Conservation (phyloP, 2,888 invertebrate genomes). For the Physocephala rufipes region DNA sequence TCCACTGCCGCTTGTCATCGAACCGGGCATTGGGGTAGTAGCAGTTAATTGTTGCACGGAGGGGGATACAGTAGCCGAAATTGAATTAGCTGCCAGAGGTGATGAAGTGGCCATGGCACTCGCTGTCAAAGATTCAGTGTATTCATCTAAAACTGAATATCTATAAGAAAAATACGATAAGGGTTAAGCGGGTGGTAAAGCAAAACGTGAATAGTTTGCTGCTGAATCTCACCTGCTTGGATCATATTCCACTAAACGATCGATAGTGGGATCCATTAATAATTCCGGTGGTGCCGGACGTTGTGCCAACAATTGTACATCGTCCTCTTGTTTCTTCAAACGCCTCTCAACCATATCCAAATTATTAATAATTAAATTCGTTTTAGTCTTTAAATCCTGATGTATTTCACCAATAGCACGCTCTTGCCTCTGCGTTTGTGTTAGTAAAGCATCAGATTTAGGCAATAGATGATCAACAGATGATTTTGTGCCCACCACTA, state of each 20-base stretch:
- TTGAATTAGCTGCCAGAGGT: conserved; percentile 60
- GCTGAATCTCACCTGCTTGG: conserved; percentile 70
- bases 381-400: conserved; percentile 80
- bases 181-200: too few species aligned
- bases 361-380: conserved; percentile 87
- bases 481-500: conserved; percentile 87
- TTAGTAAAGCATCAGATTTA: conserved; percentile 84
- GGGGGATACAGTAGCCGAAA: conserved; percentile 54
- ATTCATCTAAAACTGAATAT: conserved; percentile 63
- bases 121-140: conserved; percentile 56
- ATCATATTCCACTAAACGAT: conserved; percentile 81
- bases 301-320: conserved; percentile 80
- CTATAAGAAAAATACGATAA: too few species aligned
- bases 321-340: conserved; percentile 85
- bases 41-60: conserved; percentile 46
- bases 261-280: conserved; percentile 79
- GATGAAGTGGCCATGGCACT: conserved; percentile 47
- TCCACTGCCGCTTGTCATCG: conserved; percentile 39
- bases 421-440: conserved; percentile 87
- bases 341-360: conserved; percentile 86
- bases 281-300: conserved; percentile 80
- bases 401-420: conserved; percentile 88
- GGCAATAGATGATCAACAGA: conserved; percentile 87
- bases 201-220: background rate
- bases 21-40: conserved; percentile 52